Evolutionary conservation across 2,113 vertebrate species (phyloP).

Genomic region (Seriola quinqueradiata): DNA sequence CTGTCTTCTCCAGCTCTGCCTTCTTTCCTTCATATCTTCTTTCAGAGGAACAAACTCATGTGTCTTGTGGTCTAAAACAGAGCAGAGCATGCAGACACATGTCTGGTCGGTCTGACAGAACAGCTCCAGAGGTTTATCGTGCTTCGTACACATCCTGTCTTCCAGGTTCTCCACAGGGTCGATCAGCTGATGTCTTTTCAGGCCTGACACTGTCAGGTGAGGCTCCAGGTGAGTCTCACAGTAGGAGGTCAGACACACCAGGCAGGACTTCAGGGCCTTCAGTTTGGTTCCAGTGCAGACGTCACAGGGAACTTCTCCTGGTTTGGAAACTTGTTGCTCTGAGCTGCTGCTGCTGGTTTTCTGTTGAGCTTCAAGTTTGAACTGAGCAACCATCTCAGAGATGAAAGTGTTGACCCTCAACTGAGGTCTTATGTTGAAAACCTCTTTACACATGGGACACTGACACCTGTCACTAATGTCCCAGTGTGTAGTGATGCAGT

Average conservation of each 20-base stretch:
- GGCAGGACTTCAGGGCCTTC: conserved; percentile 17
- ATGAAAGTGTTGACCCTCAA: conserved; percentile 1
- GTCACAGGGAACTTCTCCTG: conserved; percentile 8
- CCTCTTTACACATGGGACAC: conserved; percentile 23
- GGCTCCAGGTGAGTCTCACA: conserved; percentile 32
- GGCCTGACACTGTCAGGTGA: not conserved
- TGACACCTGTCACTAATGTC: not conserved
- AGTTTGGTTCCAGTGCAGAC: not conserved
- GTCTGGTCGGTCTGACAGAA: conserved; percentile 17
- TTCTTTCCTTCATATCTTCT: not conserved
- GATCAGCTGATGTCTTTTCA: conserved; percentile 27
- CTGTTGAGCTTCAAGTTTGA: not conserved
- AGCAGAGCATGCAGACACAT: not conserved
- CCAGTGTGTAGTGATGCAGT: conserved; percentile 33
- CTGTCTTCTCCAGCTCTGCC: not conserved
- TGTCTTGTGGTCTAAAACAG: conserved; percentile 2
- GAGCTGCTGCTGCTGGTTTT: not conserved
- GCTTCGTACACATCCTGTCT: not conserved
- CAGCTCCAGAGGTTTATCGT: conserved; percentile 26
- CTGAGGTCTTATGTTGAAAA: not conserved
- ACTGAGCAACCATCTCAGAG: conserved; percentile 13
- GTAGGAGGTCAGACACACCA: conserved; percentile 20
- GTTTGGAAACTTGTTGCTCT: too few relatives aligned
- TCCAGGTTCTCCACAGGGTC: conserved; percentile 12
- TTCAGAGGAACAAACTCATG: not conserved